Conservation (phyloP, 1,140 invertebrate genomes). For the Apis florea region DNA sequence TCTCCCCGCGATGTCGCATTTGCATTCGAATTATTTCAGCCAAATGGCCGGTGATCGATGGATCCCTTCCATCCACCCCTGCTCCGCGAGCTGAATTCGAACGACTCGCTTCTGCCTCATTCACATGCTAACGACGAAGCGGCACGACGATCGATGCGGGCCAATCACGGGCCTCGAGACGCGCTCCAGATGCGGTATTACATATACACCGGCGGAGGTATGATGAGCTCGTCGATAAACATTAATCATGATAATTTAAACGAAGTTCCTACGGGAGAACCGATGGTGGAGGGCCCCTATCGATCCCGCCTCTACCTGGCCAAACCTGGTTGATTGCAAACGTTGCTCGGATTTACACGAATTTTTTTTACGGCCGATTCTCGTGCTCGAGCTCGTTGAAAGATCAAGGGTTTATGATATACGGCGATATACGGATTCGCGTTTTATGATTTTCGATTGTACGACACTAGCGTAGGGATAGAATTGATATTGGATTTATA, state of each 20-base stretch:
- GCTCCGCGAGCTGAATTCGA: constrained; percentile 39
- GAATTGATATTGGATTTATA: too few relatives aligned
- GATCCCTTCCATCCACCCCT: constrained; percentile 10
- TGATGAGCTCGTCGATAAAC: constrained; percentile 57
- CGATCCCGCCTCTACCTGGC: constrained; percentile 19
- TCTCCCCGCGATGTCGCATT: constrained; percentile 44
- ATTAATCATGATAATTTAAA: constrained; percentile 61
- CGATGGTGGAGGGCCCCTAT: constrained; percentile 25
- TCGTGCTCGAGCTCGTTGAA: too few relatives aligned
- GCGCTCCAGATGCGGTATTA: constrained; percentile 46
- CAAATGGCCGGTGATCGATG: constrained; percentile 60
- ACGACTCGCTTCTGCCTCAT: constrained; percentile 58
- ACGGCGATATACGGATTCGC: too few relatives aligned
- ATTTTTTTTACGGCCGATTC: background rate
- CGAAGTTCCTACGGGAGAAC: constrained; percentile 36
- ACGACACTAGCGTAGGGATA: too few relatives aligned
- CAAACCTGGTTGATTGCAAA: background rate
- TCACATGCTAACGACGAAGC: constrained; percentile 59
- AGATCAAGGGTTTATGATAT: too few relatives aligned
- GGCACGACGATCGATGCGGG: constrained; percentile 48
- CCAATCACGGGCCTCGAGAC: constrained; percentile 47
- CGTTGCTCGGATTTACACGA: constrained; percentile 18
- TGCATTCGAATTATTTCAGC: constrained; percentile 63
- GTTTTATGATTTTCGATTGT: too few relatives aligned
- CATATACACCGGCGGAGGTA: constrained; percentile 39